A percentile compares a stretch with the other conserved stretches of the same genome.
Conservation (phyloP, 2,888 invertebrate species). For the Taenaris catops region DNA sequence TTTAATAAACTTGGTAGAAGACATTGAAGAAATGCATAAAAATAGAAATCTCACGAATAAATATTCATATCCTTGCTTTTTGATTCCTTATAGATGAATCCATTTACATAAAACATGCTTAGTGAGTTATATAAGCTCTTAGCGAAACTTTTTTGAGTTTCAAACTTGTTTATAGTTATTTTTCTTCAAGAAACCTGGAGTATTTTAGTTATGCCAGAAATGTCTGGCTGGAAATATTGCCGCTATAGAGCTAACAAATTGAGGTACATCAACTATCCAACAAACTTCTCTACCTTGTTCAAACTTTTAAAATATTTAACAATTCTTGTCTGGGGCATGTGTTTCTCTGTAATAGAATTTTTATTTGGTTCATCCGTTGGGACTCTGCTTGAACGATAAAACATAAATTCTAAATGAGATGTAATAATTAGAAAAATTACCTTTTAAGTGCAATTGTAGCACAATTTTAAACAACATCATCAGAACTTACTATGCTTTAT, state of each 20-base stretch:
- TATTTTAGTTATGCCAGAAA: conserved; percentile 19
- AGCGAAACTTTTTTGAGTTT: background rate
- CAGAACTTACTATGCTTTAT: too few relatives aligned
- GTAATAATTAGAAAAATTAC: too few relatives aligned
- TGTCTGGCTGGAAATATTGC: conserved; percentile 16
- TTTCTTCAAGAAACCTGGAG: conserved; percentile 12
- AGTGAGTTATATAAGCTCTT: background rate
- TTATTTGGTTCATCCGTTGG: conserved; percentile 33
- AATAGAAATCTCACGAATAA: background rate
- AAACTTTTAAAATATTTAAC: conserved; percentile 57
- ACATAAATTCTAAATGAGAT: background rate
- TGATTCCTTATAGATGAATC: background rate
- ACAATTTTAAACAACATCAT: too few relatives aligned
- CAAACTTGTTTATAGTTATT: conserved; percentile 6
- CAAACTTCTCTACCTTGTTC: conserved; percentile 35
- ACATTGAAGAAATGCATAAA: background rate
- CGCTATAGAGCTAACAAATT: conserved; percentile 35
- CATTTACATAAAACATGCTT: background rate
- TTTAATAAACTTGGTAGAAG: too few relatives aligned
- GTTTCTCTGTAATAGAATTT: conserved; percentile 40
- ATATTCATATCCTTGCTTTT: background rate
- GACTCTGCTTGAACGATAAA: background rate
- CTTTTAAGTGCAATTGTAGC: too few relatives aligned
- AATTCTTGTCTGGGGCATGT: conserved; percentile 32
- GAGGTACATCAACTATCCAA: conserved; percentile 34